phyloP scores from a whole-genome alignment of 1,140 invertebrate species.

The Pogonus chalceus region DNA sequence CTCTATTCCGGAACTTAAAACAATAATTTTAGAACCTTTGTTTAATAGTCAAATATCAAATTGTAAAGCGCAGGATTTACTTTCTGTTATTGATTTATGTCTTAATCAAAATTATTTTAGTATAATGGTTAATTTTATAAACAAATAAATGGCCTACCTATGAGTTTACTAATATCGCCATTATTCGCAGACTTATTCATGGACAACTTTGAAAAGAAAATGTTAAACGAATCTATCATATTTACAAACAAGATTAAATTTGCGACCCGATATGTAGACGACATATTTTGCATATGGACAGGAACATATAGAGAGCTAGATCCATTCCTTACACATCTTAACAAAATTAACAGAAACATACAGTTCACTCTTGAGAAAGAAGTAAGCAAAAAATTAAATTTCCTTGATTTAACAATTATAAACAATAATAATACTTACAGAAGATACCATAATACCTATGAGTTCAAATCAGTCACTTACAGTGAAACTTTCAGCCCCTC shows the following conservation, averaged over 20 bases:
- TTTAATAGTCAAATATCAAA: no score
- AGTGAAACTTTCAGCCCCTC: background rate
- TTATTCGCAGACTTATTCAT: background rate
- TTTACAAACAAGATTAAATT: background rate
- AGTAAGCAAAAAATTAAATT: background rate
- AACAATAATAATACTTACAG: background rate
- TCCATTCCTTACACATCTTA: background rate
- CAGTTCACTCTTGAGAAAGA: background rate
- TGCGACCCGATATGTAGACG: background rate
- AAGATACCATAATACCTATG: background rate
- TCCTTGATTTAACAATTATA: background rate
- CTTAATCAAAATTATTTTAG: no score
- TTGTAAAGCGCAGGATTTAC: no score
- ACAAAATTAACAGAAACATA: background rate
- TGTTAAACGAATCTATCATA: background rate
- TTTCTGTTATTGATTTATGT: no score
- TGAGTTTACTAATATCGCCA: background rate
- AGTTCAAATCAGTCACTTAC: background rate
- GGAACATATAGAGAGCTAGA: background rate
- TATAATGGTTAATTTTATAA: background rate
- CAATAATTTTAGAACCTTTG: no score
- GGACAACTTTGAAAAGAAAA: background rate
- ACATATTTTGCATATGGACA: background rate
- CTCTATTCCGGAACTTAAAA: no score
- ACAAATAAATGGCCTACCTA: background rate